Evolutionary conservation across 2,797 vertebrate genomes (phyloP), one percentile per base, ranked within the genome.

Genomic region (Basileuterus tristriatus): DNA sequence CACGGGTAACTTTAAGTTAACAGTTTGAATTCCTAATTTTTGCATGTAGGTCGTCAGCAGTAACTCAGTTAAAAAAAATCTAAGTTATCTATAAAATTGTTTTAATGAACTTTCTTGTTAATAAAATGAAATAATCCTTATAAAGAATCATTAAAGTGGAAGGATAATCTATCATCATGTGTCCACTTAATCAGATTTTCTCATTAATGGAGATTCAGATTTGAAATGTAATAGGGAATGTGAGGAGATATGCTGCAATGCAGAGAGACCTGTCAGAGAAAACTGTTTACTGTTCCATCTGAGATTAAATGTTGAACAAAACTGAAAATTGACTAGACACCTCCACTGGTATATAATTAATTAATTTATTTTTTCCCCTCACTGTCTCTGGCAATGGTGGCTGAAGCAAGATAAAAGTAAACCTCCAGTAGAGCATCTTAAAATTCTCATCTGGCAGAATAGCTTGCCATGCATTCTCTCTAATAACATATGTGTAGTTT

Each of bases 171-270:
- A 39, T 90, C 39, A 78, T 34, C 20, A 11, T 56, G 29, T 82
- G 18, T 68, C 22, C 15, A 21, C 16, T 82, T 89, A 89, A 87
- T 82, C 63, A 64, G n/a, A 82, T 90, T 96, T 94, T 90, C 37
- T 89, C 23, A 68, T 88, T 79, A 84, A 67, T 1, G 24, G 52
- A 84, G 74, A 76, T 44, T 71, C 21, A 59, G 36, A n/a, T 83
- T 63, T 90, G 59, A 82, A 87, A 77, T 49, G 22, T 64, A 79
- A 46, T 52, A 67, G 19, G 16, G 15, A 82, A 39, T 36, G 13
- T 23, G 56, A 26, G 74, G 29, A 87, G 56, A 76, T 64, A 70
- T 21, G 20, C 8, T 39, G 11, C 17, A 34, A 30, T 74, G 34
- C 1, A 3, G 26, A 86, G 26, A 86, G 26, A 24, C 5, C 12